Evolutionary conservation across 2,888 invertebrate species (phyloP), one percentile per base, ranked within the genome.

Genomic region (Cryptus armator): DNA sequence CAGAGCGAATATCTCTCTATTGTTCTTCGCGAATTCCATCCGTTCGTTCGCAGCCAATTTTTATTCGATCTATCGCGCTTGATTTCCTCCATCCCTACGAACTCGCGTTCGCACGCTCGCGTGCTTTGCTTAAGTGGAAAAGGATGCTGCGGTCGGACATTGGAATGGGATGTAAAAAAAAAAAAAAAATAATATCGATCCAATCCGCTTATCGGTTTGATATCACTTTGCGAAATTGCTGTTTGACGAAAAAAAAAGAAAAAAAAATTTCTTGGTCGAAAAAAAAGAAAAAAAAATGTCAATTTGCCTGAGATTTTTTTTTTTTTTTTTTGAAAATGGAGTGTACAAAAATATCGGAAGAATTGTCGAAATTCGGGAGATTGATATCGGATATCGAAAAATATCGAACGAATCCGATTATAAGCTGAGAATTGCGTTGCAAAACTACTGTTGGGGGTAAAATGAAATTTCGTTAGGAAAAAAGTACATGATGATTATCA

Each of bases 131-230:
- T 75, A 78, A 81, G 84, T 84, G 81, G 77, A 81, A 84, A 81
- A 81, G 74, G 81, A 81, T 78, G 78, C 64, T 74, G 84, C 29
- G 81, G 84, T 84, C 81, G 48, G 68, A 68, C 72, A 12, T 14
- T 62, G 46, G 43, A 75, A 32, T 51, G 48, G 46, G 32, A 16
- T 48, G 32, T 29, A 24, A 14, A 53, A 46, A 37, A 16, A 10
- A 32, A 56, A 56, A 19, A 68, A 37, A 67, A 44, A 67, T 32
- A 78, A 80, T 80, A 84, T 84, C 67, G 81, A 84, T 81, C 76
- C 67, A 56, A 67, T 67, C 81, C 51, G 56, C 66, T 71, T 84
- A 7, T 51, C 48, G 46, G 51, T 19, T 51, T 51, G 46, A 19
- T n/a, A 56, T 68, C 32, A 29, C 1, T 48, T 53, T 12, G 71